Evolutionary conservation across 2,113 vertebrate species (phyloP).

Genomic region (Apaloderma vittatum): DNA sequence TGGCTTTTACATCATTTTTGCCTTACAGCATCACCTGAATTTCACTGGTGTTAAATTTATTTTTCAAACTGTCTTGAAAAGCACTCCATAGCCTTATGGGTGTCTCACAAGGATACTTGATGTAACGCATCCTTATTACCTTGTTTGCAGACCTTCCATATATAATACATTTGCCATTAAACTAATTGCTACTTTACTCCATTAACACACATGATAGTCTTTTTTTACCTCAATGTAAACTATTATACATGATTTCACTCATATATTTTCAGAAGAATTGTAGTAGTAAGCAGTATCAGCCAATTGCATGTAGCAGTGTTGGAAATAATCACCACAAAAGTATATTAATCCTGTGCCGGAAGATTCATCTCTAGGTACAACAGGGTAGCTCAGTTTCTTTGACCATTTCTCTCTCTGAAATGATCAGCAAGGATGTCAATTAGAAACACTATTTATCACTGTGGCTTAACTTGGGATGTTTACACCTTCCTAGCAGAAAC

Average conservation of each 20-base stretch:
- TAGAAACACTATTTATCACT: slow-evolving; percentile 11
- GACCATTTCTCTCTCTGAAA: slow-evolving; percentile 41
- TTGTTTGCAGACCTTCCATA: background rate
- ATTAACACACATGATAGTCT: background rate
- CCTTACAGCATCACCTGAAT: background rate
- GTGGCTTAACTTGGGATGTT: background rate
- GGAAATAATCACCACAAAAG: background rate
- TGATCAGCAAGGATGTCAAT: slow-evolving; percentile 19
- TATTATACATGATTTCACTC: background rate
- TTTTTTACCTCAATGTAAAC: background rate
- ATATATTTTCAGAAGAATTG: background rate
- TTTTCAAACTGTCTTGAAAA: background rate
- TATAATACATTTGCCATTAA: background rate
- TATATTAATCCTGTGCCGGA: slow-evolving; percentile 3
- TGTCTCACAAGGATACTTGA: background rate
- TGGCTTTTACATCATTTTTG: background rate
- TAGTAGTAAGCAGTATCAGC: background rate
- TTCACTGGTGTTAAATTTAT: background rate
- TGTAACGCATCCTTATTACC: background rate
- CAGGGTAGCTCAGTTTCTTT: background rate
- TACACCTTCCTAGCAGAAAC: slow-evolving; percentile 18
- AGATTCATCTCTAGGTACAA: background rate
- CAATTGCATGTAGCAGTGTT: background rate
- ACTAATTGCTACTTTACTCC: background rate
- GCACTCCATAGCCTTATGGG: background rate